phyloP scores from a whole-genome alignment of 2,888 invertebrate species.

The Eristalinus sepulchralis region DNA sequence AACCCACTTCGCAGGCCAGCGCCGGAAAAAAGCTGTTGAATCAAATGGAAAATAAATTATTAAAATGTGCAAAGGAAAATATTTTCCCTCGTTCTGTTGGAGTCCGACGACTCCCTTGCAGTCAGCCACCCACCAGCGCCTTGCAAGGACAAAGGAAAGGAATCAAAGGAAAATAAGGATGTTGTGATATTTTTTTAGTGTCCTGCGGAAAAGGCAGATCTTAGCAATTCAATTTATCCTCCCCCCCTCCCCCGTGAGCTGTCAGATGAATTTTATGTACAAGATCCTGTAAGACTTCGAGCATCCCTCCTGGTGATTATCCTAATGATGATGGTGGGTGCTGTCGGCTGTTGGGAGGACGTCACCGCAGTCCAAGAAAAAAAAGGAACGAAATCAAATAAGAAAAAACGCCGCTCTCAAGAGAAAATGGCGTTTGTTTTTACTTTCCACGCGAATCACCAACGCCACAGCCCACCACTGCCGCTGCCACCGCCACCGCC shows the following conservation, averaged over 20 bases:
- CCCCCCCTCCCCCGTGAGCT: slow-evolving; percentile 11
- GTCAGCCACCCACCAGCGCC: neutral
- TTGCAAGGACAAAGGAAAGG: neutral
- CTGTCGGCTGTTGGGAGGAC: slow-evolving; percentile 4
- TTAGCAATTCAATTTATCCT: slow-evolving; percentile 56
- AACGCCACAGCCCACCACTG: neutral
- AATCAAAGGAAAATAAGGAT: slow-evolving; percentile 33
- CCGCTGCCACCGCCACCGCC: neutral
- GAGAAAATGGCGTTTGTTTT: slow-evolving; percentile 63
- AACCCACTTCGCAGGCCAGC: neutral
- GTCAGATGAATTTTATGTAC: slow-evolving; percentile 39
- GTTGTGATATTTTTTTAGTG: slow-evolving; percentile 31
- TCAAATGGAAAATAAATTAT: slow-evolving; percentile 67
- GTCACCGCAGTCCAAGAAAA: slow-evolving; percentile 52
- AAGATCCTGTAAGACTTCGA: slow-evolving; percentile 6
- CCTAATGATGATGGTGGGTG: slow-evolving; percentile 23
- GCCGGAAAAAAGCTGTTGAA: slow-evolving; percentile 26
- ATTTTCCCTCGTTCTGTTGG: slow-evolving; percentile 37
- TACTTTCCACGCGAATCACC: slow-evolving; percentile 45
- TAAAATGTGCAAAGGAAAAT: slow-evolving; percentile 59
- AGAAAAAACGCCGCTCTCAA: slow-evolving; percentile 6
- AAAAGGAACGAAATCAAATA: slow-evolving; percentile 8
- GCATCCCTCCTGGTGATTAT: slow-evolving; percentile 44
- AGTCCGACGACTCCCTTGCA: neutral
- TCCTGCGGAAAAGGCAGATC: slow-evolving; percentile 36